A percentile compares a stretch with the other conserved stretches of the same genome.
These are phyloP conservation scores for Atrichornis clamosus DNA, from an alignment of 2,113 vertebrate species.

Conservation along the genomic window DNA sequence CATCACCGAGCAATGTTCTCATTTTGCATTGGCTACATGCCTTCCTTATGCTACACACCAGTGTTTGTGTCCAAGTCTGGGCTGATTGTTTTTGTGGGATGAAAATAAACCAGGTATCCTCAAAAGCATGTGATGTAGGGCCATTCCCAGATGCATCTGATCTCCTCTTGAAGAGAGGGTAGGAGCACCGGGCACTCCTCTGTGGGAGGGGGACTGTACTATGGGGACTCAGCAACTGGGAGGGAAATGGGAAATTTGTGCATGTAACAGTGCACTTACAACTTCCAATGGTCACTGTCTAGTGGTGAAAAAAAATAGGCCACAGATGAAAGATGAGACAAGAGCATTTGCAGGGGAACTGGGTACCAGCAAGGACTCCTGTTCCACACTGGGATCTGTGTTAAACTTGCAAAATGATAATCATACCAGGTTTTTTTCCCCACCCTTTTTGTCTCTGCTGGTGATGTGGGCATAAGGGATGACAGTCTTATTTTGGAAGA, in stretches of 20 bases:
- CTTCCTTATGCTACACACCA: rapidly evolving
- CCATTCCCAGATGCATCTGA: neutral
- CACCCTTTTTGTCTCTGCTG: neutral
- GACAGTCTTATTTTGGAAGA: neutral
- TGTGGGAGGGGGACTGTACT: too few relatives aligned
- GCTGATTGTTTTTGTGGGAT: neutral
- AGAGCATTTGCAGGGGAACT: neutral
- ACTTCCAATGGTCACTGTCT: neutral
- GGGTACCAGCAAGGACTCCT: neutral
- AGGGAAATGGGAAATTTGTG: neutral
- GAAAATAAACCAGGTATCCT: neutral
- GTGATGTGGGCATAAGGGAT: neutral
- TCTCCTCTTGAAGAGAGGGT: neutral
- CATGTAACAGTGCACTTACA: neutral
- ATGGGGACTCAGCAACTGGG: neutral
- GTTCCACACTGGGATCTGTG: neutral
- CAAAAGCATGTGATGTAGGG: neutral
- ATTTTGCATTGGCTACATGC: neutral
- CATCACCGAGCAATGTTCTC: neutral
- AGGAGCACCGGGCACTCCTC: rapidly evolving
- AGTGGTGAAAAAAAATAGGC: neutral
- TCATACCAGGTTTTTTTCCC: neutral
- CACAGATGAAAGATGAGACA: neutral
- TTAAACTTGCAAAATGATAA: neutral
- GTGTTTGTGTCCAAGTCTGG: neutral